phyloP scores from a whole-genome alignment of 2,113 vertebrate species.

The Nymphicus hollandicus region DNA sequence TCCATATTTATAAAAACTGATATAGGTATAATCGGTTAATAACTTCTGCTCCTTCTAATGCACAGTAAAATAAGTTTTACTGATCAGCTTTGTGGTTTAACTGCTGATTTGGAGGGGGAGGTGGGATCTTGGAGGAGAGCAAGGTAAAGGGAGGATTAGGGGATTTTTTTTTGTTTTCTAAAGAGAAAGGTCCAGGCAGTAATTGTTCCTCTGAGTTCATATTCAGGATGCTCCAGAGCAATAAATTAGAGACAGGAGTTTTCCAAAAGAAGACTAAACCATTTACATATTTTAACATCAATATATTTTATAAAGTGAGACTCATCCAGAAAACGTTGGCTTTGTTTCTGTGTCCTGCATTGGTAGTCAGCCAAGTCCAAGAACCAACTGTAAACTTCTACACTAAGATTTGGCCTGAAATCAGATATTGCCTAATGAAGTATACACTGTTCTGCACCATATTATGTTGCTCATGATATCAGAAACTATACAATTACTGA shows the following conservation, averaged over 20 bases:
- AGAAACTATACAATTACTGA: neutral
- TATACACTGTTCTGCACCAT: neutral
- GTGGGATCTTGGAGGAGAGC: neutral
- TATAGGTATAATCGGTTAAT: neutral
- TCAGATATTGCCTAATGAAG: neutral
- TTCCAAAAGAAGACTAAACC: neutral
- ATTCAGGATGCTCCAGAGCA: constrained; percentile 39
- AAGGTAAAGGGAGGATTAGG: neutral
- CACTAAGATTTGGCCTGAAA: neutral
- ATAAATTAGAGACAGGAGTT: constrained; percentile 8
- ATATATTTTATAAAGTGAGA: constrained; percentile 28
- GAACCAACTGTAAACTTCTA: neutral
- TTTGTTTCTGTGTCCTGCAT: neutral
- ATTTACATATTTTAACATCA: neutral
- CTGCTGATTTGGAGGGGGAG: neutral
- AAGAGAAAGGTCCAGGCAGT: neutral
- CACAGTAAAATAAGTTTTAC: constrained; percentile 1
- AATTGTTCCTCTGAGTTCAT: neutral
- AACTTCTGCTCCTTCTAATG: neutral
- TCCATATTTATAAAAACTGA: constrained; percentile 41
- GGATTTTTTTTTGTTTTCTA: neutral
- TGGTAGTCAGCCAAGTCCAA: neutral
- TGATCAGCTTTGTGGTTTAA: constrained; percentile 7
- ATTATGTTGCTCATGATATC: neutral
- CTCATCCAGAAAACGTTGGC: neutral